phyloP scores from a whole-genome alignment of 2,113 vertebrate species.

The Edolisoma coerulescens region DNA sequence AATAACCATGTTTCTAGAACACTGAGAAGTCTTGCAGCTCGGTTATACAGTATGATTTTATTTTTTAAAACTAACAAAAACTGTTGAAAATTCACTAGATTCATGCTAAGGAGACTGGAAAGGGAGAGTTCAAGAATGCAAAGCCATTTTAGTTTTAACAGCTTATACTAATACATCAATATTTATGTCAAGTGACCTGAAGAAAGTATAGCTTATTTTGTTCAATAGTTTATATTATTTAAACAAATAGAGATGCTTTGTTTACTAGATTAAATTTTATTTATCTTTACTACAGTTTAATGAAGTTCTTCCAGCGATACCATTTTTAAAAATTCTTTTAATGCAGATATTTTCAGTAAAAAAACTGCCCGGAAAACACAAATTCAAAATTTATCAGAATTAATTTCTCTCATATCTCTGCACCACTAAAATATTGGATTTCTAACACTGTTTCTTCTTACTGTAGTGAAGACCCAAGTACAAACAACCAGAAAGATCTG shows the following conservation, averaged over 20 bases:
- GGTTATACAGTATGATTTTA: neutral
- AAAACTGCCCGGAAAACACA: neutral
- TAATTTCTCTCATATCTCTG: neutral
- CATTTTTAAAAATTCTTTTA: rapidly evolving
- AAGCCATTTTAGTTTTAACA: neutral
- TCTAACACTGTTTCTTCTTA: neutral
- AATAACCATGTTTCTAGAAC: neutral
- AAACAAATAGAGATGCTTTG: neutral
- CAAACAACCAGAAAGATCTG: neutral
- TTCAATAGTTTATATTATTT: neutral
- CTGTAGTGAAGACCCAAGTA: neutral
- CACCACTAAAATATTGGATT: neutral
- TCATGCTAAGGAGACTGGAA: neutral
- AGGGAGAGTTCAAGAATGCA: neutral
- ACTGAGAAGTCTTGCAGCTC: neutral
- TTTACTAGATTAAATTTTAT: neutral
- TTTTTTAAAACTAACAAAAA: neutral
- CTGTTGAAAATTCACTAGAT: neutral
- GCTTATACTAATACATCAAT: neutral
- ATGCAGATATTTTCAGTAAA: neutral
- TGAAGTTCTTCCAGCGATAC: neutral
- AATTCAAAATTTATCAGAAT: neutral
- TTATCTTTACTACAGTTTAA: neutral
- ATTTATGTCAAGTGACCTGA: neutral
- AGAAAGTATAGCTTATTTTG: neutral